Base-by-base conservation (phyloP, 1,140 invertebrate species). In the Pentalonia nigronervosa region DNA sequence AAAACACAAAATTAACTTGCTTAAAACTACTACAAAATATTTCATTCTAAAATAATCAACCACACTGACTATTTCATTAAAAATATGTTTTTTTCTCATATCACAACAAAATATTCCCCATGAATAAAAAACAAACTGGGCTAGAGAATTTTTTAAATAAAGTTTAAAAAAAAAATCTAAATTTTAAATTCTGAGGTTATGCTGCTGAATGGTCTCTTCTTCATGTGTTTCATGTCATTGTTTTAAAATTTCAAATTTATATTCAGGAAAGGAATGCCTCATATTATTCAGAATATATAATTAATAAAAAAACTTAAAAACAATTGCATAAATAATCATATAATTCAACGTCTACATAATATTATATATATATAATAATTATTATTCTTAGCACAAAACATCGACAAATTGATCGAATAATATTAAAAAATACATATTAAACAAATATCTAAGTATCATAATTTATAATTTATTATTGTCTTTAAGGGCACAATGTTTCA, bases 401-500 rank as follows among this genome's bases (percentile, higher is more conserved):
- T 93, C 45, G 67, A 93, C 89, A 93, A 86, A 83, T 86, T 86
- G 81, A 93, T 93, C 48, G 30, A 93, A 93, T 93, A 84, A 84
- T 93, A 84, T 84, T 84, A 56, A 93, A 76, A 92, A 93, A 93
- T 50, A 93, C 20, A 93, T 30, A 84, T 93, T 45, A 93, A 93
- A 93, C 67, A 93, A 93, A 25, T 84, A 50, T 93, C 91, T 93
- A 93, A 93, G 21, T 93, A 93, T 93, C 53, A 83, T 93, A 84
- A 53, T 93, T n/a, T 86, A 93, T 93, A 86, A 86, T 81, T 86
- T 93, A 93, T 93, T 93, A 93, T 93, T 93, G 91, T 93, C 91
- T 93, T 93, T 93, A 93, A 93, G 91, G 91, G 91, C 91, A 93
- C 91, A 93, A 84, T 93, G 91, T 93, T 93, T 93, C 81, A 93